Percentiles rank a stretch among this genome's conserved stretches.
These are phyloP conservation scores for Platanista minor DNA, from an alignment of 2,113 vertebrate species.

Conservation along the genomic window DNA sequence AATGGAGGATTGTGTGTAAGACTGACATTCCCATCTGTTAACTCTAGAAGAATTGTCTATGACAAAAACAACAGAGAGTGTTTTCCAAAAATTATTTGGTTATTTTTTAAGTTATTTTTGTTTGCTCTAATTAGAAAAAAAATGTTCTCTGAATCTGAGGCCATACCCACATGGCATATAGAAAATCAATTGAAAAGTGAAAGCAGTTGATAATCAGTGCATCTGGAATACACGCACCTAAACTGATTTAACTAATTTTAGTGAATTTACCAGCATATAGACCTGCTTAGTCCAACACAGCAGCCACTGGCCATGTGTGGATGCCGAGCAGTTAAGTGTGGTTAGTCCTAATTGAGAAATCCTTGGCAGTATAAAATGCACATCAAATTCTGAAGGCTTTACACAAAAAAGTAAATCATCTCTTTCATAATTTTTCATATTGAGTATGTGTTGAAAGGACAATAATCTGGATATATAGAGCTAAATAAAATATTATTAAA, in stretches of 20 bases:
- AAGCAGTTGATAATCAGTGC: not conserved
- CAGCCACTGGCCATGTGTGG: not conserved
- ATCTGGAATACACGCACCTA: not conserved
- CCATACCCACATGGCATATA: not conserved
- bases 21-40: not conserved
- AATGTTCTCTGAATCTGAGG: not conserved
- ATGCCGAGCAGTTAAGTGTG: not conserved
- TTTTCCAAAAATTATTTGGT: not conserved
- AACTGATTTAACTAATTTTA: not conserved
- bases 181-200: not conserved
- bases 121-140: not conserved
- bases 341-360: not conserved
- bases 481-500: not conserved
- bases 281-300: rapidly evolving
- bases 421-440: not conserved
- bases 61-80: not conserved
- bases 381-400: not conserved
- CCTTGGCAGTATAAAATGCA: not conserved
- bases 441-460: not conserved
- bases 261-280: not conserved
- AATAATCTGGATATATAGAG: not conserved
- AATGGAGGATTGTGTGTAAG: not conserved
- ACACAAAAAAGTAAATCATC: not conserved
- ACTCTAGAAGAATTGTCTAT: not conserved
- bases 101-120: not conserved